phyloP scores from a whole-genome alignment of 2,113 vertebrate species.

The Epinephelus fuscoguttatus region DNA sequence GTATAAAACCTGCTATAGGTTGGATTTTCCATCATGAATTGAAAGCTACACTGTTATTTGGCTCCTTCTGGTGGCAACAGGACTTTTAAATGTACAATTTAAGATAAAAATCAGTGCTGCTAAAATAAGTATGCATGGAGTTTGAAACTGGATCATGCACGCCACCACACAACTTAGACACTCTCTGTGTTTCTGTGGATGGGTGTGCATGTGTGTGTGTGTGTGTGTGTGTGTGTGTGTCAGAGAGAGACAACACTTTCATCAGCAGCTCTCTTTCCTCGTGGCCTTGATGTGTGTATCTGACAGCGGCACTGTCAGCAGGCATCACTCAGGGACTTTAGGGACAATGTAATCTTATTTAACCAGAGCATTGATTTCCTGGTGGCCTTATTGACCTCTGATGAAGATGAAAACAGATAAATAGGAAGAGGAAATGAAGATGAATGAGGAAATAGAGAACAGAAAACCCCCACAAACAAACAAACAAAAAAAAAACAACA shows the following conservation, averaged over 20 bases:
- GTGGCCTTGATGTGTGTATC: neutral
- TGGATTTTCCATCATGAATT: neutral
- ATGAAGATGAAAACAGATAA: neutral
- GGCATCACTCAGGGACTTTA: conserved; percentile 9
- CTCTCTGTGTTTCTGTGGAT: neutral
- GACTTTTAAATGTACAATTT: neutral
- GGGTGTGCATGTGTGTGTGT: no score
- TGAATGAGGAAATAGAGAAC: neutral
- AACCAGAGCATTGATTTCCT: conserved; percentile 8
- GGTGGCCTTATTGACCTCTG: conserved; percentile 1
- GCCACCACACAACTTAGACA: neutral
- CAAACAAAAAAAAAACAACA: neutral
- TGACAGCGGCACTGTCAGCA: neutral
- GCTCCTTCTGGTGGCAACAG: neutral
- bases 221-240: neutral
- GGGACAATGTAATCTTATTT: conserved; percentile 10
- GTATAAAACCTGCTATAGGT: neutral
- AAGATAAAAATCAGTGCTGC: neutral
- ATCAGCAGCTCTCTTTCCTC: conserved; percentile 9
- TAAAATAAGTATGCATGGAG: neutral
- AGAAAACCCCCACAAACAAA: neutral
- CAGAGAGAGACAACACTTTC: neutral
- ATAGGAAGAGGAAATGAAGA: neutral
- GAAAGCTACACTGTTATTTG: neutral
- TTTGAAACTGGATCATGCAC: neutral